Evolutionary conservation across 2,888 invertebrate species (phyloP).

Genomic region (Griposia aprilina): DNA sequence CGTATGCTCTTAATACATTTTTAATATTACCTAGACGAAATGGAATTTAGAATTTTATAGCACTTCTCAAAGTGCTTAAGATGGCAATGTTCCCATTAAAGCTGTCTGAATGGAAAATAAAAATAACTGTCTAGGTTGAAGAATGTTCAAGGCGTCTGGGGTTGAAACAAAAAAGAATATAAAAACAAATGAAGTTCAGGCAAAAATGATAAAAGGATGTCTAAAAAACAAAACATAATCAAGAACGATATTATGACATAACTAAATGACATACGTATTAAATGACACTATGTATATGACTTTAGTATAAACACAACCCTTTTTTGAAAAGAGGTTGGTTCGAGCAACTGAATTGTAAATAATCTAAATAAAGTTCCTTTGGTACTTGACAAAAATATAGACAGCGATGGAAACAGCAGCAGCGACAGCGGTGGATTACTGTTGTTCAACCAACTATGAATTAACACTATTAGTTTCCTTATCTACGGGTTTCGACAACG

Average conservation of each 20-base stretch:
- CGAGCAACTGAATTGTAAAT: conserved; percentile 45
- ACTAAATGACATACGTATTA: too few relatives aligned
- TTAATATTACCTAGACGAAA: conserved; percentile 34
- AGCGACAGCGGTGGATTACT: too few relatives aligned
- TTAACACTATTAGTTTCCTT: conserved; percentile 37
- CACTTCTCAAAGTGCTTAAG: conserved; percentile 23
- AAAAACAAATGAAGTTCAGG: too few relatives aligned
- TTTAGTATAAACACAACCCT: background rate
- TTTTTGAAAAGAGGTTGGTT: background rate
- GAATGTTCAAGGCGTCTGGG: background rate
- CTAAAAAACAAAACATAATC: background rate
- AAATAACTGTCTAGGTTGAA: conserved; percentile 11
- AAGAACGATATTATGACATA: background rate
- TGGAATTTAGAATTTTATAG: conserved; percentile 48
- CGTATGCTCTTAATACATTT: conserved; percentile 30
- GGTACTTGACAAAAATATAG: conserved; percentile 41
- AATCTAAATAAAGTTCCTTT: conserved; percentile 65
- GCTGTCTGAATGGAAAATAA: conserved; percentile 23
- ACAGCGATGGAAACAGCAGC: conserved; percentile 51
- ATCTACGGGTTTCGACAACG: conserved; percentile 8
- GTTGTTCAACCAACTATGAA: conserved; percentile 47
- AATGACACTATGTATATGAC: background rate
- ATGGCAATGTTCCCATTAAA: conserved; percentile 46
- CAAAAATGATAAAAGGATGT: background rate
- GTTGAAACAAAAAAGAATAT: background rate